Base-by-base conservation (phyloP, 2,797 vertebrate genomes). In the Apodemus agrarius region DNA sequence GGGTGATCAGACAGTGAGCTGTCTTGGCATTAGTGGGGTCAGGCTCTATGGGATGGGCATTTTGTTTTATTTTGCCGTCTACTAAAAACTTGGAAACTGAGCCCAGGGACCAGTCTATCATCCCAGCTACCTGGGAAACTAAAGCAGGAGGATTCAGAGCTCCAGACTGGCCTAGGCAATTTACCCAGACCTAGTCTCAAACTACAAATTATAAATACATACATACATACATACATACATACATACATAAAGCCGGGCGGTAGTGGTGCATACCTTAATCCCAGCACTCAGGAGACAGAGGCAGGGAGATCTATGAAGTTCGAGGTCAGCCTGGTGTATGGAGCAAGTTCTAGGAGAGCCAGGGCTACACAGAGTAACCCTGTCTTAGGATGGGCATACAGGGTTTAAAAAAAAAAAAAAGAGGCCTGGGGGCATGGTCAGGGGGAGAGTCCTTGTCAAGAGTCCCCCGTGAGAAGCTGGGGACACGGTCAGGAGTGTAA, bases 11-110 rank as follows among this genome's bases (percentile, higher is more conserved):
- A 78, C 65, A 54, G 74, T 75, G 74, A 96, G 91, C 88, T 59
- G 91, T 93, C 94, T 96, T 96, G 88, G 96, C 84, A 89, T 91
- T 86, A 59, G 37, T 40, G 75, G 63, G 31, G 52, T 79, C 89
- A 87, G 34, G 63, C 3, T 82, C 19, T 37, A 52, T 7, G 2
- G 7, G 59, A 59, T 1, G 16, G 43, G 7, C 29, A 13, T 57
- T 67, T 52, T 72, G 49, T 65, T 63, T 90, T 57, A n/a, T 75
- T 88, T 88, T 75, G 10, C 52, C 8, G 24, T 46, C 54, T 49
- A 46, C 40, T 17, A 89, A 89, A 49, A 46, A n/a, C 57, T 49
- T 59, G 76, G 40, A 78, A 63, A 40, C 87, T 78, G 57, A 89
- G 74, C 40, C 74, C 59, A 34, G 29, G 21, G 49, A 8, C 17